Conservation (phyloP, 2,113 vertebrate species). For the Heterocephalus glaber region DNA sequence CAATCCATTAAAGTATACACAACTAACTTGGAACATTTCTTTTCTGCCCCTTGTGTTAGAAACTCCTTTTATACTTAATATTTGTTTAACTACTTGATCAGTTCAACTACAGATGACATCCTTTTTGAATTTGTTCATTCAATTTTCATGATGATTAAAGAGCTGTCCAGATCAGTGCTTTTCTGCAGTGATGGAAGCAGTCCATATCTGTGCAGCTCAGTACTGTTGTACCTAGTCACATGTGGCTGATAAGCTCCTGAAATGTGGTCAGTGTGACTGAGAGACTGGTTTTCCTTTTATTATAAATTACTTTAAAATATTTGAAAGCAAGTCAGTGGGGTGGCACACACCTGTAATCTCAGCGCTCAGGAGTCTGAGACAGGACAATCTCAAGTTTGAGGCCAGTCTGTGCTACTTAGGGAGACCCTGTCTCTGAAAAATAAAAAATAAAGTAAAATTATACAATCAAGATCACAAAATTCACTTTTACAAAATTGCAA, state of each 20-base stretch:
- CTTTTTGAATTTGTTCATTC: constrained; percentile 30
- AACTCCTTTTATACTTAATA: constrained; percentile 39
- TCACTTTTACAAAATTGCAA: neutral
- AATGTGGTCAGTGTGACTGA: neutral
- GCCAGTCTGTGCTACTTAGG: neutral
- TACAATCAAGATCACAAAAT: neutral
- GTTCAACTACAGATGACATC: neutral
- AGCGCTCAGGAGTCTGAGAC: neutral
- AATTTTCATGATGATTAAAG: constrained; percentile 14
- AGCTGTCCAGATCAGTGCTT: neutral
- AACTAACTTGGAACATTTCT: neutral
- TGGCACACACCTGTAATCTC: neutral
- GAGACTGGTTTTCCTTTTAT: constrained; percentile 49
- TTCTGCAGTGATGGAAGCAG: neutral
- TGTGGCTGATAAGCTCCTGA: neutral
- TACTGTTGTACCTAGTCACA: neutral
- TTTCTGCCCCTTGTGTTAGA: constrained; percentile 32
- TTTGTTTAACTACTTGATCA: constrained; percentile 29
- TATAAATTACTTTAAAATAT: constrained; percentile 21
- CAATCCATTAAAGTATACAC: constrained; percentile 7
- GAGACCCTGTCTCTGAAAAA: neutral
- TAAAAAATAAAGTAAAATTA: neutral
- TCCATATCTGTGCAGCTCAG: neutral
- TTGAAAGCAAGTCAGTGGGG: neutral
- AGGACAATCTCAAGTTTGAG: neutral